These are phyloP conservation scores for Andrena dorsata DNA, from an alignment of 2,888 invertebrate genomes.

Conservation along the genomic window DNA sequence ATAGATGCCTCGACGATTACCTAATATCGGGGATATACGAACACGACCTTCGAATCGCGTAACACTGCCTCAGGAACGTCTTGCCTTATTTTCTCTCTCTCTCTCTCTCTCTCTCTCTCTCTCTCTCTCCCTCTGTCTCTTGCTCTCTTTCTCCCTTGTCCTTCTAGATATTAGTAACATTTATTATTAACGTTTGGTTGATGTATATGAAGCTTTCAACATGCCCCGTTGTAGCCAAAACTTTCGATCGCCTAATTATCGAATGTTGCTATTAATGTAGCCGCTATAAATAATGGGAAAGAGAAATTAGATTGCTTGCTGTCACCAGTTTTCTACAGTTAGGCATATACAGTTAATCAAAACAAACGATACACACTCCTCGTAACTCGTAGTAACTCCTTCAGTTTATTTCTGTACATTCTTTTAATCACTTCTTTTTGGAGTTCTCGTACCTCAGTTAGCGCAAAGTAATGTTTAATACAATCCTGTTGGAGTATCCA, in stretches of 20 bases:
- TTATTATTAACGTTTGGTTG: slow-evolving; percentile 54
- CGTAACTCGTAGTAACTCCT: not conserved
- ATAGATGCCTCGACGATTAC: slow-evolving; percentile 69
- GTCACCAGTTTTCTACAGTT: not conserved
- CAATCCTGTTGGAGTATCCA: too few species aligned
- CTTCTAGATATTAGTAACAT: not conserved
- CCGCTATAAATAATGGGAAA: slow-evolving; percentile 8
- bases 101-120: not conserved
- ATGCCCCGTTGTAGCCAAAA: slow-evolving; percentile 11
- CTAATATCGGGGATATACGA: slow-evolving; percentile 70
- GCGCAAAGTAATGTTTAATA: not conserved
- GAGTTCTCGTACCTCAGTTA: not conserved
- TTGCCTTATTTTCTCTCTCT: slow-evolving; percentile 42
- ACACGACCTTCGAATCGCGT: slow-evolving; percentile 72
- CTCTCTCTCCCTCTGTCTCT: not conserved
- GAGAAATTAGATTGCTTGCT: not conserved
- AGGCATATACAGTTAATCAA: not conserved
- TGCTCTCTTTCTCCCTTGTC: not conserved
- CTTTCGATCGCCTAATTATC: not conserved
- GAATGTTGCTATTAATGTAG: not conserved
- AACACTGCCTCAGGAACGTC: slow-evolving; percentile 73
- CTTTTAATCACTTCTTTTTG: not conserved
- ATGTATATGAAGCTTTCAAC: slow-evolving; percentile 14
- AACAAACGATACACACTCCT: not conserved
- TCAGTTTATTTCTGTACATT: not conserved